Evolutionary conservation across 1,140 invertebrate species (phyloP).

Genomic region (Dinothrombium tinctorium): DNA sequence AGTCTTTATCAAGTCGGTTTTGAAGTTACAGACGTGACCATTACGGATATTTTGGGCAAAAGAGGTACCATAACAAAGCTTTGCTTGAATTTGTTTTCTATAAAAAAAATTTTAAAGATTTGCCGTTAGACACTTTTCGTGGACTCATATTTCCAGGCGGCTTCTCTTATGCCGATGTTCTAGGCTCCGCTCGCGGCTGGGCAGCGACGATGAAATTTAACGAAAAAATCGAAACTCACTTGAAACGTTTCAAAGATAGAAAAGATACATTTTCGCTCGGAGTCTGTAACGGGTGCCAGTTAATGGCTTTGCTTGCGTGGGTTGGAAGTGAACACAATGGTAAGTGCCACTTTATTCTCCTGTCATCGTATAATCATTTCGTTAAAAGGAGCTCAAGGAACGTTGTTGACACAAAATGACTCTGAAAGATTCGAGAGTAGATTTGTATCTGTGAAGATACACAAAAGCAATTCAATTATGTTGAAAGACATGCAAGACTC

Average conservation of each 20-base stretch:
- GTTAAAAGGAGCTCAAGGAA: constrained; percentile 23
- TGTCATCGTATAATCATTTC: not conserved
- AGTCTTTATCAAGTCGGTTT: constrained; percentile 73
- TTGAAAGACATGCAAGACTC: constrained; percentile 57
- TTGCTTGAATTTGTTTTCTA: not conserved
- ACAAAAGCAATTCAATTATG: constrained; percentile 49
- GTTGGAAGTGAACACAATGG: constrained; percentile 15
- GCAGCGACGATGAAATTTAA: constrained; percentile 65
- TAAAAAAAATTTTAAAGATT: not conserved
- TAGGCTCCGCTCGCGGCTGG: constrained; percentile 89
- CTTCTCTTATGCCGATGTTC: constrained; percentile 91
- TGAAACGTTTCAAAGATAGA: constrained; percentile 41
- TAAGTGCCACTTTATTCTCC: too few relatives aligned
- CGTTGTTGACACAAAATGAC: constrained; percentile 56
- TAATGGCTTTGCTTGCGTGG: constrained; percentile 51
- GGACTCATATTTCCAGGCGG: constrained; percentile 87
- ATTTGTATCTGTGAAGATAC: constrained; percentile 57
- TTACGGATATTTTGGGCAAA: constrained; percentile 50
- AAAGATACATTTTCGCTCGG: constrained; percentile 78
- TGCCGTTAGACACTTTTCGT: constrained; percentile 34
- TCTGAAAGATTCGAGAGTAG: constrained; percentile 78
- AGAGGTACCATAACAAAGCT: not conserved
- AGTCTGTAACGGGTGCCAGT: constrained; percentile 90
- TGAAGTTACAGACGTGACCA: constrained; percentile 65
- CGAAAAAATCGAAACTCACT: constrained; percentile 35